A percentile compares a stretch with the other conserved stretches of the same genome.
Evolutionary conservation across 2,888 invertebrate genomes (phyloP).

Genomic region (Andrena bicolor): DNA sequence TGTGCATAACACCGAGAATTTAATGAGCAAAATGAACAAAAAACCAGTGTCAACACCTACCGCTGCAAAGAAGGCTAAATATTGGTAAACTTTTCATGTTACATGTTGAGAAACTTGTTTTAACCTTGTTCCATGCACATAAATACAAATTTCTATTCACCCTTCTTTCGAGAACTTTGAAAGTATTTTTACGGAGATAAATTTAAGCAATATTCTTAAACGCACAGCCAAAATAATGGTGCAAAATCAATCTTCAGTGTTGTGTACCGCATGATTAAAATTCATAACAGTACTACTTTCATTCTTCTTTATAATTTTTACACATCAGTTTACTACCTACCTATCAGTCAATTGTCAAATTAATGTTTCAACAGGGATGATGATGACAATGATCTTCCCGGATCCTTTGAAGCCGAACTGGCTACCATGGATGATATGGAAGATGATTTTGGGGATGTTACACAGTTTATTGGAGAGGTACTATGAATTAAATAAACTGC

Average conservation of each 20-base stretch:
- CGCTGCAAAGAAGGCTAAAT: slow-evolving; percentile 56
- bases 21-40: slow-evolving; percentile 45
- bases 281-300: not conserved
- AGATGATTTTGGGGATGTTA: slow-evolving; percentile 85
- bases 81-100: slow-evolving; percentile 34
- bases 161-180: not conserved
- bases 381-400: slow-evolving; percentile 88
- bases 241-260: not conserved
- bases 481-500: slow-evolving; percentile 11
- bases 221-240: not conserved
- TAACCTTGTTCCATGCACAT: slow-evolving; percentile 45
- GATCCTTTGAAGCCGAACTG: slow-evolving; percentile 90
- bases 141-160: not conserved
- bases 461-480: slow-evolving; percentile 86
- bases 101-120: not conserved
- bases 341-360: not conserved
- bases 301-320: not conserved
- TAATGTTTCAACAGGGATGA: slow-evolving; percentile 75
- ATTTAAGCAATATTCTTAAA: not conserved
- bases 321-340: not conserved
- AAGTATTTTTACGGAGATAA: not conserved
- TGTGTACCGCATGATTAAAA: not conserved
- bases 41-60: slow-evolving; percentile 52
- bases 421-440: slow-evolving; percentile 89
- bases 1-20: not conserved